These are phyloP conservation scores for Philaenus spumarius DNA, from an alignment of 1,140 invertebrate genomes.

Conservation along the genomic window DNA sequence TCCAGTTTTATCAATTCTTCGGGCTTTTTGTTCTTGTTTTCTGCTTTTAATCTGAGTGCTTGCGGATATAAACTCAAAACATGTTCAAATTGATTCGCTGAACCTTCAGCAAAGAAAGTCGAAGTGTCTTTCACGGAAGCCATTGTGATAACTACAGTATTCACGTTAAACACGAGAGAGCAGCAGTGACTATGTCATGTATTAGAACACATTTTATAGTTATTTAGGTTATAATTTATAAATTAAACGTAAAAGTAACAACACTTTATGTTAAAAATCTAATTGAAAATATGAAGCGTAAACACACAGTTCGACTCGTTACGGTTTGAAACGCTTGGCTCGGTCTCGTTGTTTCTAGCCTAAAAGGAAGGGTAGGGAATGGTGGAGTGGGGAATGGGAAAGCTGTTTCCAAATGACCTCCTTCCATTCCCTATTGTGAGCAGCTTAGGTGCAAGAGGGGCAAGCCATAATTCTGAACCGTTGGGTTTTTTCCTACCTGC, in stretches of 20 bases:
- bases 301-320: neutral
- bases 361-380: neutral
- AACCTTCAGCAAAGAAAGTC: slow-evolving; percentile 84
- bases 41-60: slow-evolving; percentile 78
- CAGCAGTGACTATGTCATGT: slow-evolving; percentile 1
- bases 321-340: neutral
- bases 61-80: slow-evolving; percentile 83
- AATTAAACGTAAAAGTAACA: neutral
- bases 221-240: neutral
- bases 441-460: neutral
- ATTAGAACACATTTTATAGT: neutral
- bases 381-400: slow-evolving; percentile 7
- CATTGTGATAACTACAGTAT: slow-evolving; percentile 45
- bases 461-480: neutral
- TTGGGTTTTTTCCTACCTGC: slow-evolving; percentile 1
- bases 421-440: slow-evolving; percentile 37
- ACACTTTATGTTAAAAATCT: neutral
- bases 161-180: slow-evolving; percentile 11
- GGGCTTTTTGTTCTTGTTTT: slow-evolving; percentile 81
- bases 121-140: slow-evolving; percentile 79
- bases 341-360: neutral
- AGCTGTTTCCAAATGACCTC: slow-evolving; percentile 15
- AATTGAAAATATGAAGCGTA: neutral
- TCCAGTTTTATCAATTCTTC: slow-evolving; percentile 89
- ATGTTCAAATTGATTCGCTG: slow-evolving; percentile 77